These are phyloP conservation scores for Cenopis cana DNA, from an alignment of 2,888 invertebrate species.

Conservation along the genomic window DNA sequence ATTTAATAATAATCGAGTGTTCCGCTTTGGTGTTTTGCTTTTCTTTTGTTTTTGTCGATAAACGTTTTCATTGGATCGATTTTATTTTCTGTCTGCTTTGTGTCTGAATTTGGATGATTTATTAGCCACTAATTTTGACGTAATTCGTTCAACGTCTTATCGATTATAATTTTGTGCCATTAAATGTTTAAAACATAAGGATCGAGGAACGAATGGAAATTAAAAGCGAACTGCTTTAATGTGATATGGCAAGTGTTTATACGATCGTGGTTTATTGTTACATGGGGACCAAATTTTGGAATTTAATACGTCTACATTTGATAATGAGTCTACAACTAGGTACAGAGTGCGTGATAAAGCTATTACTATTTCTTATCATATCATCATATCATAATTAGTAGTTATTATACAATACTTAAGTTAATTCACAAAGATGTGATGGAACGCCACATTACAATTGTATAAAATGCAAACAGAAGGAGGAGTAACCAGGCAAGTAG, in stretches of 20 bases:
- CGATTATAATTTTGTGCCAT: constrained; percentile 47
- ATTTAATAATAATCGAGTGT: constrained; percentile 80
- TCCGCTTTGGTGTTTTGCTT: constrained; percentile 71
- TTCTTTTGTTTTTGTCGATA: constrained; percentile 75
- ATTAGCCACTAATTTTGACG: constrained; percentile 64
- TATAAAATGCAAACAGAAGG: too few species aligned
- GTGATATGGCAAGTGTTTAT: constrained; percentile 15
- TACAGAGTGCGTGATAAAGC: too few species aligned
- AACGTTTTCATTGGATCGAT: constrained; percentile 72
- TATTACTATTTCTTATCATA: too few species aligned
- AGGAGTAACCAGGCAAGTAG: too few species aligned
- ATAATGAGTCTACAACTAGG: too few species aligned
- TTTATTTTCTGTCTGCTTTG: constrained; percentile 65
- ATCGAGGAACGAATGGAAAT: constrained; percentile 30
- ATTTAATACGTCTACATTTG: too few species aligned
- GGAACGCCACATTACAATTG: too few species aligned
- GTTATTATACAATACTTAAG: too few species aligned
- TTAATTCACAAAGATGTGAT: too few species aligned
- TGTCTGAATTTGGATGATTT: constrained; percentile 67
- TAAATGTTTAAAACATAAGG: constrained; percentile 42
- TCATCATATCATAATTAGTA: too few species aligned
- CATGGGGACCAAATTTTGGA: too few species aligned
- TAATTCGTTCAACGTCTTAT: constrained; percentile 51
- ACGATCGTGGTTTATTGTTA: constrained; percentile 1
- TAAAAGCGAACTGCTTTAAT: constrained; percentile 34